Base-by-base conservation (phyloP, 2,113 vertebrate genomes). In the Zapus hudsonius region DNA sequence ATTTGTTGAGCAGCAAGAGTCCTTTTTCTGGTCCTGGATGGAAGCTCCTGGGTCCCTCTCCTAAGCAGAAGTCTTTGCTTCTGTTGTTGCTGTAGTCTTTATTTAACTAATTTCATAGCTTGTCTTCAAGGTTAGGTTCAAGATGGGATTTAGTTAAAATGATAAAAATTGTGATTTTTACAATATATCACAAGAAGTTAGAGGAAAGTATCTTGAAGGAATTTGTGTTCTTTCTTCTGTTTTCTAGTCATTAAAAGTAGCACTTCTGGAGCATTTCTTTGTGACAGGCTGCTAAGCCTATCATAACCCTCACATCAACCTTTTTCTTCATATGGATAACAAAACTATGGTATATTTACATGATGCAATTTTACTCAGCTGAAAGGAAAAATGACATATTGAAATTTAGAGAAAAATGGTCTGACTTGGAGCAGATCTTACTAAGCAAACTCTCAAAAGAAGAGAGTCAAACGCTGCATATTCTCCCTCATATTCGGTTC, bases 161-260 rank as follows among this genome's bases (percentile, higher is more conserved):
- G 42, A 88, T 84, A 76, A 84, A 82, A 31, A 22, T 64, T 66
- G 22, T 85, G 69, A 81, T 64, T 91, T 79, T 88, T 83, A 44
- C 81, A 55, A 59, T 75, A 38, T 59, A 52, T 70, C 16, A 20
- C 31, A 57, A 7, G 4, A 20, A 57, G 23, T 0, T 33, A 36
- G 27, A 80, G 31, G 31, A 31, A 20, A 81, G 9, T 16, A 74
- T 59, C 25, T 33, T 44, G 61, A 64, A 81, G 67, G 36, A 76
- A 57, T 69, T 86, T 29, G 9, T 33, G 29, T 25, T 67, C 64
- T 67, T 59, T 19, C 40, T 91, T 80, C 67, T 42, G 25, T 27
- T 70, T 69, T 73, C 66, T 44, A 63, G 52, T 52, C 23, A 59
- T 66, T 73, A 20, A 4, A 16, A 59, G 11, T 40, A 69, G 38